Percentiles rank a stretch among this genome's conserved stretches.
Conservation (phyloP, 2,113 vertebrate genomes). For the Ornithorhynchus anatinus region DNA sequence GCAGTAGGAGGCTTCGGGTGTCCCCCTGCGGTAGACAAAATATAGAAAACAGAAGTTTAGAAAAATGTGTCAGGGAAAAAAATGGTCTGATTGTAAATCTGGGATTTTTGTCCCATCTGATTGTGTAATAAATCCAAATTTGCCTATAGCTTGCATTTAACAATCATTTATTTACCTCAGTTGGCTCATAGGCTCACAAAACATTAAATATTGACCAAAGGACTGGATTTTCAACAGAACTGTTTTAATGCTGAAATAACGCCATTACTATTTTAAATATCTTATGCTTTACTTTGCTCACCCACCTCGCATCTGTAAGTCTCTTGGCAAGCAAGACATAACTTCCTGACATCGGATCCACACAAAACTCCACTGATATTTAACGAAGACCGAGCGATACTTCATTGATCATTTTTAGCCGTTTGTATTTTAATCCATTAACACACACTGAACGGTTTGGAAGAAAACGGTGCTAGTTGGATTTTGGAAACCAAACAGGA, state of each 20-base stretch:
- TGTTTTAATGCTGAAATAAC: constrained; percentile 40
- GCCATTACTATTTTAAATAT: constrained; percentile 40
- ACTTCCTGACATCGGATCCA: no score
- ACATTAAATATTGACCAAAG: constrained; percentile 4
- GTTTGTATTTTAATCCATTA: no score
- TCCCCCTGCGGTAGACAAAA: constrained; percentile 81
- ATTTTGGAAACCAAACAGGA: no score
- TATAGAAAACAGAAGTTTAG: constrained; percentile 36
- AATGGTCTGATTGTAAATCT: background rate
- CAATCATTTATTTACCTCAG: background rate
- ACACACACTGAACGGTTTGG: no score
- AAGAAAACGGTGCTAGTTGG: no score
- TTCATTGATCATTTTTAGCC: no score
- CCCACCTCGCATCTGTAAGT: constrained; percentile 28
- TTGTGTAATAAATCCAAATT: background rate
- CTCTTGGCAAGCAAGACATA: constrained; percentile 21
- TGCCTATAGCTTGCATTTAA: background rate
- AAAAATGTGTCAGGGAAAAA: constrained; percentile 31
- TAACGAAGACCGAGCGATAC: no score
- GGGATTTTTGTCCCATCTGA: background rate
- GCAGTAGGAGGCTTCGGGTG: constrained; percentile 82
- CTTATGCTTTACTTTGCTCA: constrained; percentile 35
- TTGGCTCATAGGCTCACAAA: background rate
- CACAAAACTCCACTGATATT: no score
- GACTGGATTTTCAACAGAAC: constrained; percentile 12